A percentile compares a stretch with the other conserved stretches of the same genome.
These are phyloP conservation scores for Thymelicus lineola DNA, from an alignment of 2,888 invertebrate genomes.

Conservation along the genomic window DNA sequence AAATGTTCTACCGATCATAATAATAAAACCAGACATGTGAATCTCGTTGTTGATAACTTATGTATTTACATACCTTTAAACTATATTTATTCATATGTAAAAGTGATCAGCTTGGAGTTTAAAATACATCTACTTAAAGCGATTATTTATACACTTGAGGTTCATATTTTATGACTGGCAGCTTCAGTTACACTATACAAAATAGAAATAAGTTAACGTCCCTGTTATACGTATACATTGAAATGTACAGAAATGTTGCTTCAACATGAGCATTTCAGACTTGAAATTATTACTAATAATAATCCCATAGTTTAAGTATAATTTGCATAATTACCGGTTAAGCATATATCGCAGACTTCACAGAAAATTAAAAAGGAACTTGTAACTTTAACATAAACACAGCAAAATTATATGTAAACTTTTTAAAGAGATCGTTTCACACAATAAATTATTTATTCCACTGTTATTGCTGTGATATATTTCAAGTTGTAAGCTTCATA, in stretches of 20 bases:
- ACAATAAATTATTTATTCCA: no score
- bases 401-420: no score
- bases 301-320: background rate
- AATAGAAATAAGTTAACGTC: background rate
- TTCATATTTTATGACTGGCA: constrained; percentile 15
- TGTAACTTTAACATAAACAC: no score
- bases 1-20: background rate
- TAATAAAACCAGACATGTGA: background rate
- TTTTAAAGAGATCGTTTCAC: no score
- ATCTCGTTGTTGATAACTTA: background rate
- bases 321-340: no score
- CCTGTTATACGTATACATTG: constrained; percentile 8
- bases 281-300: background rate
- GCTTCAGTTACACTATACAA: constrained; percentile 7
- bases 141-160: constrained; percentile 18
- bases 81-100: constrained; percentile 1
- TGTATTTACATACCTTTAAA: background rate
- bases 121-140: constrained; percentile 18
- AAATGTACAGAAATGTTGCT: constrained; percentile 4
- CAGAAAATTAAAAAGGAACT: no score
- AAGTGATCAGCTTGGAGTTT: background rate
- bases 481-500: no score
- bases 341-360: no score
- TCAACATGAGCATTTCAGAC: background rate
- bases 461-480: no score